Conservation (phyloP, 2,888 invertebrate genomes). For the Nomada lathburiana region DNA sequence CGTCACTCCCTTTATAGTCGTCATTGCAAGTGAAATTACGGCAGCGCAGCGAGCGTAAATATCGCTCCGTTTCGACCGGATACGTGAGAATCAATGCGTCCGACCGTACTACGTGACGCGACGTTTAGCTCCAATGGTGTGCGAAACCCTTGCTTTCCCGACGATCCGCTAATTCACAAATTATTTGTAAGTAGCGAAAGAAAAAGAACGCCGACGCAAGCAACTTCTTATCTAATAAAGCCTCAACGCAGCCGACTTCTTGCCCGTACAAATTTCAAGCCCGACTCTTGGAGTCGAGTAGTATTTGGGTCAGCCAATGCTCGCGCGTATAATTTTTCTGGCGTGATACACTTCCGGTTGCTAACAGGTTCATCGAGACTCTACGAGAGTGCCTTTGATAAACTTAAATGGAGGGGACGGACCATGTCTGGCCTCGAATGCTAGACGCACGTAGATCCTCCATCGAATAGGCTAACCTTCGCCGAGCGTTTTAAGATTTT, state of each 20-base stretch:
- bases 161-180: conserved; percentile 13
- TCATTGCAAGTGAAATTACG: conserved; percentile 20
- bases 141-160: conserved; percentile 15
- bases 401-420: background rate
- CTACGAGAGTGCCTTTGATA: background rate
- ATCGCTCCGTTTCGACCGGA: conserved; percentile 24
- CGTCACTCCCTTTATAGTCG: background rate
- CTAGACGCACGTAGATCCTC: no score
- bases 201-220: conserved; percentile 6
- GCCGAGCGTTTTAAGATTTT: background rate
- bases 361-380: background rate
- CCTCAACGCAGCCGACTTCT: background rate
- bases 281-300: no score
- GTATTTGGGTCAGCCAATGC: conserved; percentile 11
- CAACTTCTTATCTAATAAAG: conserved; percentile 19
- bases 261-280: no score
- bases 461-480: background rate
- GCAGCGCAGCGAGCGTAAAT: background rate
- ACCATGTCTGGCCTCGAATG: conserved; percentile 3
- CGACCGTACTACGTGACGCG: background rate
- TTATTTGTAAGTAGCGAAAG: background rate
- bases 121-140: background rate
- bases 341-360: conserved; percentile 12
- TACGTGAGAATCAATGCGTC: conserved; percentile 10
- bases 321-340: conserved; percentile 20